phyloP scores from a whole-genome alignment of 2,888 invertebrate genomes.

The Caenorhabditis auriculariae region DNA sequence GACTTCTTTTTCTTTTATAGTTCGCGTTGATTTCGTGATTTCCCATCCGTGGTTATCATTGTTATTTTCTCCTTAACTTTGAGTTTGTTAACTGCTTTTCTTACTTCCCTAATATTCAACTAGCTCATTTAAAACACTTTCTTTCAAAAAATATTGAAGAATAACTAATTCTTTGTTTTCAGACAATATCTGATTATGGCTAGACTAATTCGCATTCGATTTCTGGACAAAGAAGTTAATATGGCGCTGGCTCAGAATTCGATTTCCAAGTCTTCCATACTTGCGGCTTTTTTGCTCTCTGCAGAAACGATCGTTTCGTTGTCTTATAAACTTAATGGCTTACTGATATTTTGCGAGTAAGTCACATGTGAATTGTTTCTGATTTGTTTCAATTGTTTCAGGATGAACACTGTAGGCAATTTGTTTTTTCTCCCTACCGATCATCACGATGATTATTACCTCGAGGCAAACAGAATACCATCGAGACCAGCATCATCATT shows the following conservation, averaged over 20 bases:
- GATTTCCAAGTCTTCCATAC: not conserved
- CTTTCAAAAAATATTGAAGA: conserved; percentile 6
- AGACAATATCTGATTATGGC: conserved; percentile 10
- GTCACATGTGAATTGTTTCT: conserved; percentile 5
- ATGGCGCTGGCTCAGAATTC: conserved; percentile 1
- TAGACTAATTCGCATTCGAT: conserved; percentile 1
- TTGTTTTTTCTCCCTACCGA: no score
- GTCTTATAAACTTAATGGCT: conserved; percentile 1
- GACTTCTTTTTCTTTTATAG: no score
- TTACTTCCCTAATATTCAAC: not conserved
- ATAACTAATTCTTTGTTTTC: conserved; percentile 25
- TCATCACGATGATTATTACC: no score
- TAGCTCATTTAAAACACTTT: not conserved
- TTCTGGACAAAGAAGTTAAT: conserved; percentile 1
- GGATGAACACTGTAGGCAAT: no score
- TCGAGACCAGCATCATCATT: no score
- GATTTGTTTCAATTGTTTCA: no score
- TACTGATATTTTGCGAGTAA: conserved; percentile 3
- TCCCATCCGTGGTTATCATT: conserved; percentile 4
- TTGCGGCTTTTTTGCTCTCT: not conserved
- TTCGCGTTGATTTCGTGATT: no score
- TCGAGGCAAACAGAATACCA: no score
- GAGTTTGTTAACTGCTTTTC: conserved; percentile 2
- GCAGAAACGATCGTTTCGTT: conserved; percentile 2
- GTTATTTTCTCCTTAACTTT: conserved; percentile 5